A percentile compares a stretch with the other conserved stretches of the same genome.
These are phyloP conservation scores for Struthio camelus DNA, from an alignment of 2,113 vertebrate species.

Conservation along the genomic window DNA sequence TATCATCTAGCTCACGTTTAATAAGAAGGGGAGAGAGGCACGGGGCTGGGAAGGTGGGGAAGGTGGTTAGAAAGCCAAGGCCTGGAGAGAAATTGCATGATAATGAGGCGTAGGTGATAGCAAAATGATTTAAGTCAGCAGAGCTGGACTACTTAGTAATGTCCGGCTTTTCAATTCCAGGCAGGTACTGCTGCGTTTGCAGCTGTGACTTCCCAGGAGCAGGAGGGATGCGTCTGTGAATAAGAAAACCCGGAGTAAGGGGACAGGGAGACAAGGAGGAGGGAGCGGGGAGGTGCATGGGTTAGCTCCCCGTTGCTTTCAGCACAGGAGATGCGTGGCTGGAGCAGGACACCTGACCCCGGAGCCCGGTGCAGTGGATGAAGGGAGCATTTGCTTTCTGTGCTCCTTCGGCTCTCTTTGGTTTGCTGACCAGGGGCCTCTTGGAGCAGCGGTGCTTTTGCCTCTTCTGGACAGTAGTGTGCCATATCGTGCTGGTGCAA, in stretches of 20 bases:
- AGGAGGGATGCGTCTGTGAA: neutral
- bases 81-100: neutral
- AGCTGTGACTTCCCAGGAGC: constrained; percentile 46
- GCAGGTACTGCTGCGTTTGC: constrained; percentile 71
- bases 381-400: neutral
- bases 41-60: neutral
- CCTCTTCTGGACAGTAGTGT: accelerated
- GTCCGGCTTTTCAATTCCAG: constrained; percentile 67
- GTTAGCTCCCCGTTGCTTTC: accelerated
- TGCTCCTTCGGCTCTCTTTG: neutral
- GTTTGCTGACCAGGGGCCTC: neutral
- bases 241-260: neutral
- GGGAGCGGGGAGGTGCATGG: accelerated
- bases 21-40: constrained; percentile 8
- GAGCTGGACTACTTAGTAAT: constrained; percentile 11
- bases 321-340: neutral
- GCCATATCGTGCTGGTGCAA: accelerated
- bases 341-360: accelerated
- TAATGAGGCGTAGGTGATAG: constrained; percentile 48
- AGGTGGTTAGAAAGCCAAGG: neutral
- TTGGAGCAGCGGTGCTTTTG: neutral
- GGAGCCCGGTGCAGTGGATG: neutral
- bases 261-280: neutral
- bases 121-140: constrained; percentile 55
- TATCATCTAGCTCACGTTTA: constrained; percentile 28